These are phyloP conservation scores for Drosophila neocordata DNA, from an alignment of 1,140 invertebrate genomes.

Conservation along the genomic window DNA sequence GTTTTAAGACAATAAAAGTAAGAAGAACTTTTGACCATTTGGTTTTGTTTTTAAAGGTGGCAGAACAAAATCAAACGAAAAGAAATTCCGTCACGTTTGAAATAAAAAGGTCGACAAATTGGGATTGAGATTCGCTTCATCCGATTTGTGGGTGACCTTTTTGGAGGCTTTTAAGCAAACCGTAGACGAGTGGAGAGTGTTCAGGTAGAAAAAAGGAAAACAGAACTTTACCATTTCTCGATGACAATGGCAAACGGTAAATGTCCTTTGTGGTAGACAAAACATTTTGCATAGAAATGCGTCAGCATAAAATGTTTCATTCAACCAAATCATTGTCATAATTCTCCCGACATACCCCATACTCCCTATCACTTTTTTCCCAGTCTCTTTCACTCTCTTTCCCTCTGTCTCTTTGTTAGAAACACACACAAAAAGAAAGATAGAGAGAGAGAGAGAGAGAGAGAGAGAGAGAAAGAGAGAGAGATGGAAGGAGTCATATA, in stretches of 20 bases:
- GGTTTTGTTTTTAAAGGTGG: conserved; percentile 2
- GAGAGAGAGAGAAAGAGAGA: neutral
- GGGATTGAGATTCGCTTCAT: conserved; percentile 40
- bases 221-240: conserved; percentile 56
- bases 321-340: conserved; percentile 57
- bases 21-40: neutral
- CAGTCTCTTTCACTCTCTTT: too few species aligned
- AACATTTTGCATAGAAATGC: conserved; percentile 54
- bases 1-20: conserved; percentile 24
- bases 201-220: conserved; percentile 51
- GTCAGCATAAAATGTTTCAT: conserved; percentile 53
- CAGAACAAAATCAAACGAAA: neutral
- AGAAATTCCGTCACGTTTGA: neutral
- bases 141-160: conserved; percentile 48
- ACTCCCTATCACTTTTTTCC: too few species aligned
- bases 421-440: neutral
- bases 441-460: neutral
- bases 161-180: neutral
- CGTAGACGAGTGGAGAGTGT: conserved; percentile 7
- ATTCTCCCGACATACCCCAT: neutral
- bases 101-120: conserved; percentile 1
- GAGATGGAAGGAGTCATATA: neutral
- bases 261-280: conserved; percentile 22
- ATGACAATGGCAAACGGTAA: conserved; percentile 42
- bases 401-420: neutral